A percentile compares a stretch with the other conserved stretches of the same genome.
These are phyloP conservation scores for Sogatella furcifera DNA, from an alignment of 1,140 invertebrate species.

Conservation along the genomic window DNA sequence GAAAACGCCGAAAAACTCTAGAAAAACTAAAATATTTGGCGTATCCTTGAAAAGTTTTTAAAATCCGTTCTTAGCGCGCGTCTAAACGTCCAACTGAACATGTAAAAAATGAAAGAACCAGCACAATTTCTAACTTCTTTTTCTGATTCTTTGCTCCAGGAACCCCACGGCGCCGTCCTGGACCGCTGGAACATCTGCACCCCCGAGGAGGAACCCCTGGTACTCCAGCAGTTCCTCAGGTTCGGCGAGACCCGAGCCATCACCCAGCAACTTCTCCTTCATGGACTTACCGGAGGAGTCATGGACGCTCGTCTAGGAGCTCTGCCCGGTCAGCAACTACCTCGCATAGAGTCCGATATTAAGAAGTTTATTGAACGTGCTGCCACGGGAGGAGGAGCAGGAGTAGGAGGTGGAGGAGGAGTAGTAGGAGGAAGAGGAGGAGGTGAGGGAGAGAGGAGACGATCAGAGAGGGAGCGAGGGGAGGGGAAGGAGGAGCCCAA, in stretches of 20 bases:
- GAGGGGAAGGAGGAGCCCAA: slow-evolving; percentile 13
- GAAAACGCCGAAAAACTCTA: too few relatives aligned
- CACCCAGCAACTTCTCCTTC: slow-evolving; percentile 62
- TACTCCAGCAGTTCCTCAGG: slow-evolving; percentile 75
- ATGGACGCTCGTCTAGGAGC: slow-evolving; percentile 9
- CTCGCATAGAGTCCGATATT: slow-evolving; percentile 40
- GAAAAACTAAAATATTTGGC: too few relatives aligned
- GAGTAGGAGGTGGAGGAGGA: neutral
- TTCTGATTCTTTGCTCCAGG: slow-evolving; percentile 33
- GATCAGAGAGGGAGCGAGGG: slow-evolving; percentile 9
- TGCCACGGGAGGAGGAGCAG: neutral
- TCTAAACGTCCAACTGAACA: too few relatives aligned
- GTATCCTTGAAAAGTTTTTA: too few relatives aligned
- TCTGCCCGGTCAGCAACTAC: slow-evolving; percentile 18
- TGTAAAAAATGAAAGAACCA: too few relatives aligned
- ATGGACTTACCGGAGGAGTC: slow-evolving; percentile 21
- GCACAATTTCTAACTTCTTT: too few relatives aligned
- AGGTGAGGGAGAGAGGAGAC: neutral
- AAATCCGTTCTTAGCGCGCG: too few relatives aligned
- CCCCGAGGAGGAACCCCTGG: slow-evolving; percentile 73
- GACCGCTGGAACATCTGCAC: slow-evolving; percentile 74
- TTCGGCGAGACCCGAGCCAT: slow-evolving; percentile 75
- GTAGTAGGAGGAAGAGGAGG: slow-evolving; percentile 9
- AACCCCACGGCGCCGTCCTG: slow-evolving; percentile 56
- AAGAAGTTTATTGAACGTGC: slow-evolving; percentile 43